These are phyloP conservation scores for Danaus chrysippus DNA, from an alignment of 2,888 invertebrate species.

Conservation along the genomic window DNA sequence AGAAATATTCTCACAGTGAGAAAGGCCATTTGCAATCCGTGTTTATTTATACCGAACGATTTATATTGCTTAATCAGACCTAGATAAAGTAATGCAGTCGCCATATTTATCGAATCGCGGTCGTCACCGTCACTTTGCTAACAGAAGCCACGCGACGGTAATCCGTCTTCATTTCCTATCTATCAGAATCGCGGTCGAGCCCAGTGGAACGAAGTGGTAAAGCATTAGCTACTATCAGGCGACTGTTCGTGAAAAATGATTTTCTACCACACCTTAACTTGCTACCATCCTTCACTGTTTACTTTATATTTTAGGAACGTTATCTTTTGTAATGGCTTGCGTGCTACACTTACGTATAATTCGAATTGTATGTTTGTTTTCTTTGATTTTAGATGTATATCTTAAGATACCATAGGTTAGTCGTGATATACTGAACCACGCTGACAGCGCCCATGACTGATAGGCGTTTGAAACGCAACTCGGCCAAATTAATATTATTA, in stretches of 20 bases:
- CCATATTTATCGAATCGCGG: conserved; percentile 40
- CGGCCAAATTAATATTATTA: conserved; percentile 14
- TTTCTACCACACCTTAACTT: conserved; percentile 71
- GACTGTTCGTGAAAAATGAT: conserved; percentile 74
- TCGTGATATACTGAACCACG: conserved; percentile 32
- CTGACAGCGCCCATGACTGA: conserved; percentile 37
- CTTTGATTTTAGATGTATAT: conserved; percentile 59
- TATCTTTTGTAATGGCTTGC: conserved; percentile 64
- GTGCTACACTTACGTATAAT: conserved; percentile 54
- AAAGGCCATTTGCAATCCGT: not conserved
- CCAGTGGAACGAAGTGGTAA: conserved; percentile 53
- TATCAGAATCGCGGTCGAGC: conserved; percentile 64
- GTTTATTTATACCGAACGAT: conserved; percentile 17
- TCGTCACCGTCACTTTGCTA: conserved; percentile 33
- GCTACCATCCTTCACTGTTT: conserved; percentile 67
- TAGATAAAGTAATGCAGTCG: conserved; percentile 16
- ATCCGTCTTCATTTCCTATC: conserved; percentile 79
- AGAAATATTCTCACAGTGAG: not conserved
- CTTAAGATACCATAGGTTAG: conserved; percentile 35
- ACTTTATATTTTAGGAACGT: conserved; percentile 59
- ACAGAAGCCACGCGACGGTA: conserved; percentile 70
- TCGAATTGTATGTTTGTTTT: conserved; percentile 53
- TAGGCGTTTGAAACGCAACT: conserved; percentile 37
- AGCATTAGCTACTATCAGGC: conserved; percentile 72
- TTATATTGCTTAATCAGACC: conserved; percentile 11